These are phyloP conservation scores for Dissostichus mawsoni DNA, from an alignment of 2,113 vertebrate genomes.

Conservation along the genomic window DNA sequence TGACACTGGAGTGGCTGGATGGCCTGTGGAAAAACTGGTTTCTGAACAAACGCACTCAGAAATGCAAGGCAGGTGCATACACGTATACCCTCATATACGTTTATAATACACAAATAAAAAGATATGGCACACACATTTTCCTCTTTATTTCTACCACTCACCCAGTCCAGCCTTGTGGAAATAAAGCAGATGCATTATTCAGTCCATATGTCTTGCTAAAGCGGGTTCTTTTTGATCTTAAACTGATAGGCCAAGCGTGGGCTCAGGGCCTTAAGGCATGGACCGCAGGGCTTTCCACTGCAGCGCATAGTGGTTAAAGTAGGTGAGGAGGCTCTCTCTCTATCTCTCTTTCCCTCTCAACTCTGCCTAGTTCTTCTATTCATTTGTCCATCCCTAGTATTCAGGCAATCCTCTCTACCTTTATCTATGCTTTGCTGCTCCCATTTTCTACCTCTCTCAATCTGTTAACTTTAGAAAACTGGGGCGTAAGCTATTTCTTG, in stretches of 20 bases:
- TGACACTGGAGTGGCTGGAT: constrained; percentile 50
- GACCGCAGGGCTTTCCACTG: constrained; percentile 74
- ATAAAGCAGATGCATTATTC: constrained; percentile 81
- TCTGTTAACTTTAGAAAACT: constrained; percentile 77
- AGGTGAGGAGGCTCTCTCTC: constrained; percentile 53
- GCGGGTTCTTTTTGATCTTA: constrained; percentile 81
- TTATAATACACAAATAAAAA: constrained; percentile 37
- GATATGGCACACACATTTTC: constrained; percentile 38
- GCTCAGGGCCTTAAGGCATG: constrained; percentile 78
- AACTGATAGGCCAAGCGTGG: constrained; percentile 82
- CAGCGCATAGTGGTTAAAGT: constrained; percentile 65
- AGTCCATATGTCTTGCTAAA: constrained; percentile 82
- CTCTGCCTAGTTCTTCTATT: constrained; percentile 45
- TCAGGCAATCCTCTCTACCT: constrained; percentile 63
- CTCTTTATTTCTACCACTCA: constrained; percentile 46
- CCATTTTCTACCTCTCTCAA: constrained; percentile 76
- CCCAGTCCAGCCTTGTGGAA: constrained; percentile 70
- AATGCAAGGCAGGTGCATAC: constrained; percentile 2
- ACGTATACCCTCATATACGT: constrained; percentile 8
- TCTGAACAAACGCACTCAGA: constrained; percentile 31
- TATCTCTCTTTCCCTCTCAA: constrained; percentile 28
- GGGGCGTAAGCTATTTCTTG: constrained; percentile 65
- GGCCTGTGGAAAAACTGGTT: constrained; percentile 36
- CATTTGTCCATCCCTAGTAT: constrained; percentile 65
- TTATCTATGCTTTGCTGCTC: constrained; percentile 75